phyloP scores from a whole-genome alignment of 2,797 vertebrate species.

The Perodicticus potto region DNA sequence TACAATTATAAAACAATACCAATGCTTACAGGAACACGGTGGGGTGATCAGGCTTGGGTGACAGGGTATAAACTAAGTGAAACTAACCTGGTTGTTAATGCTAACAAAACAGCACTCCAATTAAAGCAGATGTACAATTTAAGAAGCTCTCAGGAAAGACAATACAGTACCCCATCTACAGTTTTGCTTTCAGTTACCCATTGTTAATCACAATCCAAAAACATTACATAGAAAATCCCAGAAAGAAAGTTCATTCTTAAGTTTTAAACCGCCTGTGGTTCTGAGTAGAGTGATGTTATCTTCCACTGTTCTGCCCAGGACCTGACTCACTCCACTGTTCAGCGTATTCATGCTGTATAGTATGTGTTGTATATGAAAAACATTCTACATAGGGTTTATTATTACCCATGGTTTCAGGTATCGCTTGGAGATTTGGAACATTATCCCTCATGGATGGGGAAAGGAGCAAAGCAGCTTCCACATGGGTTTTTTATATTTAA shows the following conservation, averaged over 20 bases:
- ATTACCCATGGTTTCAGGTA: background rate
- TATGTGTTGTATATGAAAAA: background rate
- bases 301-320: background rate
- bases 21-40: slow-evolving; percentile 58
- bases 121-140: background rate
- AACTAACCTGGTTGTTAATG: background rate
- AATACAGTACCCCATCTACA: background rate
- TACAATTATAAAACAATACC: slow-evolving; percentile 72
- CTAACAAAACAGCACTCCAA: background rate
- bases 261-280: background rate
- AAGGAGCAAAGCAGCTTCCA: background rate
- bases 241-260: background rate
- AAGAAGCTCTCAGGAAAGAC: background rate
- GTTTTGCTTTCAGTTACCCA: background rate
- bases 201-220: background rate
- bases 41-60: background rate
- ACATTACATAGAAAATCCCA: background rate
- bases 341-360: background rate
- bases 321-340: background rate
- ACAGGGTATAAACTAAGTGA: background rate
- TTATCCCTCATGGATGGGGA: background rate
- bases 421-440: background rate
- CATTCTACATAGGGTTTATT: background rate
- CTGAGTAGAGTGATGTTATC: background rate
- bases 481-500: background rate